Percentiles rank a stretch among this genome's conserved stretches.
These are phyloP conservation scores for Steinernema carpocapsae DNA, from an alignment of 2,888 invertebrate genomes.

Conservation along the genomic window DNA sequence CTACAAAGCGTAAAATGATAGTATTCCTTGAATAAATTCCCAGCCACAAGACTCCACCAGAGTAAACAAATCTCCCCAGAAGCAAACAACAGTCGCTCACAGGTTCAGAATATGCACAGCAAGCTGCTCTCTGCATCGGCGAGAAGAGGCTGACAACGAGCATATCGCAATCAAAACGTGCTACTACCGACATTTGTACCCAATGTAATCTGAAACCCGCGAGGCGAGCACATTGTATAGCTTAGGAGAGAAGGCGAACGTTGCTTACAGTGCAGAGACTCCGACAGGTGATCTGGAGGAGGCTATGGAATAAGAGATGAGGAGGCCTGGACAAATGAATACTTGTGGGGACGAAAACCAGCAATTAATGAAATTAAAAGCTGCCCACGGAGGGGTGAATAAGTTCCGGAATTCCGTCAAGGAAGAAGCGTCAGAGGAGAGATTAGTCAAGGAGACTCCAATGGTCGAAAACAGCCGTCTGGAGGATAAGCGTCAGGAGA, in stretches of 20 bases:
- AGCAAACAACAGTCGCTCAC: not conserved
- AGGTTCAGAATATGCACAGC: not conserved
- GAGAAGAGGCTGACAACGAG: too few relatives aligned
- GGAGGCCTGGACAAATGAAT: not conserved
- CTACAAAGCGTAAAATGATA: too few relatives aligned
- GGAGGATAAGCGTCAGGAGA: too few relatives aligned
- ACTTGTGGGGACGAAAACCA: not conserved
- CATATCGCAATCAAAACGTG: slow-evolving; percentile 22
- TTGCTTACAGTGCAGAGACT: not conserved
- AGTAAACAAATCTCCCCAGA: not conserved
- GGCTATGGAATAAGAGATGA: not conserved
- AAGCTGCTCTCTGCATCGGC: not conserved
- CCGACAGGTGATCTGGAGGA: not conserved
- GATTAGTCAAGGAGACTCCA: too few relatives aligned
- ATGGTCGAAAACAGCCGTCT: too few relatives aligned
- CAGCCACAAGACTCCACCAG: not conserved
- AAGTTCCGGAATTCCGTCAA: too few relatives aligned
- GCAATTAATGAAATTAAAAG: not conserved
- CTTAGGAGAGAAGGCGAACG: not conserved
- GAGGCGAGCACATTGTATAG: not conserved
- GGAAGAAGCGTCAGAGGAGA: too few relatives aligned
- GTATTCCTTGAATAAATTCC: not conserved
- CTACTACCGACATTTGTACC: slow-evolving; percentile 19
- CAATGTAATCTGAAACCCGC: not conserved
- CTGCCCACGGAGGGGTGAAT: not conserved